Conservation (phyloP, 2,113 vertebrate genomes). For the Ophthalmolycus amberensis region DNA sequence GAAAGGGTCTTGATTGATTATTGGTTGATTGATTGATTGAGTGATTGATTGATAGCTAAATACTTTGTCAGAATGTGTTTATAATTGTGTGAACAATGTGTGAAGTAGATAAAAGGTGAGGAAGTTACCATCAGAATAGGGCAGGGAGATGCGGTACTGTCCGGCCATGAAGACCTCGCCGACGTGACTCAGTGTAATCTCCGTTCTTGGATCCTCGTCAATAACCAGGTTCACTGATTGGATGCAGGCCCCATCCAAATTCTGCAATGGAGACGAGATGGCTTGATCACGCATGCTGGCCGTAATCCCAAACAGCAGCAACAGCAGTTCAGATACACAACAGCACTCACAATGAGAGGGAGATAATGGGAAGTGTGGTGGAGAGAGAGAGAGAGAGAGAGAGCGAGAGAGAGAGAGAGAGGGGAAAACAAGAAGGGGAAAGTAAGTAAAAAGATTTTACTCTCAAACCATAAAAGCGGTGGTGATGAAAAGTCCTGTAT, state of each 20-base stretch:
- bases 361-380: not conserved
- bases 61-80: too few relatives aligned
- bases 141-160: slow-evolving; percentile 93
- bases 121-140: slow-evolving; percentile 91
- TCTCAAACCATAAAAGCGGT: not conserved
- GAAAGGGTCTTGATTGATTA: too few relatives aligned
- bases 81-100: slow-evolving; percentile 7
- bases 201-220: slow-evolving; percentile 91
- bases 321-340: not conserved
- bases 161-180: slow-evolving; percentile 92
- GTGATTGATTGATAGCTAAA: too few relatives aligned
- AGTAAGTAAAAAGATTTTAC: not conserved
- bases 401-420: not conserved
- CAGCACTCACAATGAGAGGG: not conserved
- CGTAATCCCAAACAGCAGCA: slow-evolving; percentile 13
- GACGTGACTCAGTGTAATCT: slow-evolving; percentile 92
- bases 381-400: too few relatives aligned
- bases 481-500: not conserved
- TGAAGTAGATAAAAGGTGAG: slow-evolving; percentile 27
- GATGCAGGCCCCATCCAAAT: slow-evolving; percentile 93
- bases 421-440: not conserved
- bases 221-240: slow-evolving; percentile 92
- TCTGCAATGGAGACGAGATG: slow-evolving; percentile 82
- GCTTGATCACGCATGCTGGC: slow-evolving; percentile 31
- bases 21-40: too few relatives aligned